Evolutionary conservation across 2,113 vertebrate genomes (phyloP).

Genomic region (Rhineura floridana): DNA sequence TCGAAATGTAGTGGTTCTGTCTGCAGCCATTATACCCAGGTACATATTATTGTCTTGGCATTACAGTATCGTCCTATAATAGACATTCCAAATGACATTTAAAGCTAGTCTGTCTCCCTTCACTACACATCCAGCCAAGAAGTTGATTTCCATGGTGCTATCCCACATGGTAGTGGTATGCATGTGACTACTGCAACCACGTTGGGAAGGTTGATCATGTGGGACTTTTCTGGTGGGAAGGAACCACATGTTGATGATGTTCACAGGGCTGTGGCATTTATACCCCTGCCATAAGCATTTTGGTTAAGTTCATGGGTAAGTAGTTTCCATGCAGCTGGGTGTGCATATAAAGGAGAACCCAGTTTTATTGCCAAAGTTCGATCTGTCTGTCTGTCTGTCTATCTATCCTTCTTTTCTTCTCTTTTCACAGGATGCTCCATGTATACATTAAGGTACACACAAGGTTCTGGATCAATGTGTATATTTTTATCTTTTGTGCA

Average conservation of each 20-base stretch:
- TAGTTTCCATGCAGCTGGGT: not conserved
- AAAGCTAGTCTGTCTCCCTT: not conserved
- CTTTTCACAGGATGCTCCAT: not conserved
- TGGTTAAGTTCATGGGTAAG: too few relatives aligned
- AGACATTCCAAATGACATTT: not conserved
- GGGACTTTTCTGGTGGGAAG: too few relatives aligned
- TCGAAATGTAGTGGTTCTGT: conserved; percentile 81
- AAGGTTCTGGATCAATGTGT: not conserved
- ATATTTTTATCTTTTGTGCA: not conserved
- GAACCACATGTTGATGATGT: too few relatives aligned
- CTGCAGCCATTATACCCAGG: conserved; percentile 92
- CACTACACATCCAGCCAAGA: not conserved
- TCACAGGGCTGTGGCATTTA: too few relatives aligned
- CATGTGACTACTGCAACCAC: not conserved
- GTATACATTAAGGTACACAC: not conserved
- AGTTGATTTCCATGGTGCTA: too few relatives aligned
- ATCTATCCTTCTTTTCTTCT: too few relatives aligned
- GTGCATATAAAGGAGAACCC: not conserved
- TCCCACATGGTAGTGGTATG: not conserved
- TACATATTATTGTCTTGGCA: conserved; percentile 39
- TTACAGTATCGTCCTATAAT: not conserved
- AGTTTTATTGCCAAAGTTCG: not conserved
- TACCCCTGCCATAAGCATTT: too few relatives aligned
- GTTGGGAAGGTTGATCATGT: not conserved
- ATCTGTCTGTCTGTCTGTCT: too few relatives aligned